Percentiles rank a stretch among this genome's conserved stretches.
These are phyloP conservation scores for Sympetrum striolatum DNA, from an alignment of 2,888 invertebrate species.

Conservation along the genomic window DNA sequence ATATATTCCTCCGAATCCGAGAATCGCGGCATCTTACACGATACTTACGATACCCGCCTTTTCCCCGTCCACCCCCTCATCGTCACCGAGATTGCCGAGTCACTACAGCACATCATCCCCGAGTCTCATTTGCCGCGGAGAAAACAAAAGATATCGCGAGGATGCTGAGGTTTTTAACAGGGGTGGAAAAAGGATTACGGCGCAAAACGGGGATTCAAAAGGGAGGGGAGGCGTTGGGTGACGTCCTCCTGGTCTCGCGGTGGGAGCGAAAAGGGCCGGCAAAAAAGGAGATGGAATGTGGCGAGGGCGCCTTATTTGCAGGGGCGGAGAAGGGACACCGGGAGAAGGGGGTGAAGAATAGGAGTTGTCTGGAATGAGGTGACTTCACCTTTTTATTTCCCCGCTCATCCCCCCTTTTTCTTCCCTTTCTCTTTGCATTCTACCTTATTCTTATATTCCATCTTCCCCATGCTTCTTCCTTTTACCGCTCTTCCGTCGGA, in stretches of 20 bases:
- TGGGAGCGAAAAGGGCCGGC: background rate
- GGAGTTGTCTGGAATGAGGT: conserved; percentile 31
- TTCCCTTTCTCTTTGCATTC: background rate
- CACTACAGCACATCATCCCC: background rate
- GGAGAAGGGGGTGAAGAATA: conserved; percentile 14
- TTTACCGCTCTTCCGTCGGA: background rate
- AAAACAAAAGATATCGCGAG: background rate
- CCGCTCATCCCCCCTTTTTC: background rate
- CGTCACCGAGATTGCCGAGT: background rate
- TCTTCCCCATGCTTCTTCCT: background rate
- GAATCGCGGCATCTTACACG: no score
- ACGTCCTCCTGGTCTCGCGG: background rate
- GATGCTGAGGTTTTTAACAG: background rate
- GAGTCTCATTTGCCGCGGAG: background rate
- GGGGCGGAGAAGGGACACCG: background rate
- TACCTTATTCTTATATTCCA: background rate
- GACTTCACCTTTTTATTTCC: background rate
- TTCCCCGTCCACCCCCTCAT: background rate
- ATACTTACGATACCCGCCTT: no score
- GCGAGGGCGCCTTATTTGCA: conserved; percentile 29
- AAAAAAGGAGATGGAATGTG: conserved; percentile 42
- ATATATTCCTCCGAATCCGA: no score
- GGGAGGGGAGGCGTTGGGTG: background rate
- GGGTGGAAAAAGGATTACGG: background rate
- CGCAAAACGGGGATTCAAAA: background rate